Conservation (phyloP, 2,113 vertebrate species). For the Paralichthys olivaceus region DNA sequence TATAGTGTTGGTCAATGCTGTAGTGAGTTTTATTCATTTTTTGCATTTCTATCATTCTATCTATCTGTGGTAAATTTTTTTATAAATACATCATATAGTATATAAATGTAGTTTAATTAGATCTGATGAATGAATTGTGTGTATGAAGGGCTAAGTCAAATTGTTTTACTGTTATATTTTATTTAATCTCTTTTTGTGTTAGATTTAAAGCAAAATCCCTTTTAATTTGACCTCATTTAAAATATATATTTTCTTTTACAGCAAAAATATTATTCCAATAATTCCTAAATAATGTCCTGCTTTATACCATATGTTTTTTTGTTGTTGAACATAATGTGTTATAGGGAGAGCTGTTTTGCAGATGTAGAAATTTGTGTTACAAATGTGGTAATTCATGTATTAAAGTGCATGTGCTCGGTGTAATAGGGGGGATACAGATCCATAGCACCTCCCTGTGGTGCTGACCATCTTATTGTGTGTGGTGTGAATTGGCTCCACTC, state of each 20-base stretch:
- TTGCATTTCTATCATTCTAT: not conserved
- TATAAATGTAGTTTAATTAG: no score
- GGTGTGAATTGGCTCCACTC: conserved; percentile 60
- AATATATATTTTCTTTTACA: not conserved
- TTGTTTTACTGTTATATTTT: not conserved
- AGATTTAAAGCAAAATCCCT: not conserved
- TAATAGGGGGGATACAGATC: conserved; percentile 67
- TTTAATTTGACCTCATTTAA: not conserved
- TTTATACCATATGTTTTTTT: not conserved
- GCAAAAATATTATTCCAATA: not conserved
- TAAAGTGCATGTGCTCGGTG: conserved; percentile 51
- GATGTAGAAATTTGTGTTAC: conserved; percentile 28
- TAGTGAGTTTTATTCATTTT: no score
- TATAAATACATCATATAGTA: no score
- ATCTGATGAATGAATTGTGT: no score
- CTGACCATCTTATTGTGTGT: conserved; percentile 72
- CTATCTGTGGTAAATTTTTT: no score
- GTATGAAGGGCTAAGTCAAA: no score
- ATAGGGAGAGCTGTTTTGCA: conserved; percentile 13
- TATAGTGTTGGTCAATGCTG: no score
- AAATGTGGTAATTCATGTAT: conserved; percentile 41
- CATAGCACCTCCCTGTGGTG: conserved; percentile 82
- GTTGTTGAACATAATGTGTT: conserved; percentile 15
- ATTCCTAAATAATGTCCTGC: not conserved
- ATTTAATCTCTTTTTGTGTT: not conserved